Evolutionary conservation across 2,113 vertebrate genomes (phyloP), one percentile per base, ranked within the genome.

Genomic region (Apistogramma diplotaenia): DNA sequence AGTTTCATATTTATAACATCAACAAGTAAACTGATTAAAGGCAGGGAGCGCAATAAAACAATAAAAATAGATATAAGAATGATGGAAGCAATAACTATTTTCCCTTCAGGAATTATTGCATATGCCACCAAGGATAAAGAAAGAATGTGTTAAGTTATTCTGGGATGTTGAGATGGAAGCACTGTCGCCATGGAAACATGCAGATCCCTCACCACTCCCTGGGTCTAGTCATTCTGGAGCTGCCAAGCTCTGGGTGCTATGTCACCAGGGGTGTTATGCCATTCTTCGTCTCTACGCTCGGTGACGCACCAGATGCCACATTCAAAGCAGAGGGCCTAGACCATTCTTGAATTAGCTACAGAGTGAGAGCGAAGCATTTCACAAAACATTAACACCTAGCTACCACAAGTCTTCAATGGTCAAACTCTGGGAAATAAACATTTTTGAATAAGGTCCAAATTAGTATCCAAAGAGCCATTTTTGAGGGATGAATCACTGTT

Each of bases 141-240:
- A 78, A 84, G 86, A 92, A 91, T 90, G 88, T 85, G 83, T 84
- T 33, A 60, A 78, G 90, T 89, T 93, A 94, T 93, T 94, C 91
- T 87, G 76, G 89, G 93, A 84, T 89, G 89, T 88, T 89, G 78
- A 75, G 81, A 89, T 77, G 80, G 86, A 87, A 65, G 53, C 27
- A 23, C 58, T 85, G 87, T 93, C 73, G n/a, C 89, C 82, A 90
- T 92, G 89, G 92, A 92, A 94, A 93, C 89, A 89, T 78, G 72
- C 49, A 85, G 62, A 90, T 86, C 83, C 85, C 62, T 84, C 71
- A 76, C 89, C 90, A 87, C 93, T 90, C 90, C 89, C 89, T 81
- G 53, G 70, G 77, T 74, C 27, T 27, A 71, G 83, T 72, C 85
- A 71, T 88, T 91, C 86, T 81, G 1, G 61, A 80, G 82, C 89